Evolutionary conservation across 30 jellyfish, hydroid and myxozoan genomes (phyloP).

Genomic region (Hydra vulgaris): DNA sequence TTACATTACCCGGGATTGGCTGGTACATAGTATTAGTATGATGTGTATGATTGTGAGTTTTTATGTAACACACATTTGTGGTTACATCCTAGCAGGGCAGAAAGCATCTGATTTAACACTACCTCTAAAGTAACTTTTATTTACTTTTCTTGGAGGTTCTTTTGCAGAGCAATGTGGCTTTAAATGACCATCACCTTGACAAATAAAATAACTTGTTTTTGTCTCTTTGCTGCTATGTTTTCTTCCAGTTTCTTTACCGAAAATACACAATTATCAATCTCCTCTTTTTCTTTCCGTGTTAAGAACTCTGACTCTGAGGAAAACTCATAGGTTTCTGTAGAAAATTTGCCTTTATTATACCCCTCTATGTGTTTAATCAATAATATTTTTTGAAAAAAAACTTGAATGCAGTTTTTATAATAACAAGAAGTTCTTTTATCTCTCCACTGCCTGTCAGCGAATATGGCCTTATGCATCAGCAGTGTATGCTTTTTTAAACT

Average conservation of each 20-base stretch:
- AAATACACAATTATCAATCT: neutral
- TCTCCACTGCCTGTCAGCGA: neutral
- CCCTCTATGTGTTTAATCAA: constrained; percentile 10
- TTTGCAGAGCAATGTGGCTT: constrained; percentile 14
- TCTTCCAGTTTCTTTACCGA: neutral
- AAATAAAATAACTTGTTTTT: constrained; percentile 5
- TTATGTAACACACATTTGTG: constrained; percentile 15
- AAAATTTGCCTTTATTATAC: neutral
- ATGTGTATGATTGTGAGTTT: constrained; percentile 29
- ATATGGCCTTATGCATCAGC: neutral
- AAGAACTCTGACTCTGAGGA: constrained; percentile 1
- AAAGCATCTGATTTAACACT: constrained; percentile 28
- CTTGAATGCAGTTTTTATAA: constrained; percentile 4
- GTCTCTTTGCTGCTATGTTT: neutral
- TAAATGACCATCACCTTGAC: constrained; percentile 34
- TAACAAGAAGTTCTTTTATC: constrained; percentile 1
- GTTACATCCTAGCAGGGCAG: constrained; percentile 34
- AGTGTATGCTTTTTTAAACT: constrained; percentile 2
- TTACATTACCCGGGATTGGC: constrained; percentile 31
- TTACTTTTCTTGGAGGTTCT: constrained; percentile 16
- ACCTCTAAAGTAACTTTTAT: constrained; percentile 22
- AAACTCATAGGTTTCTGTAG: constrained; percentile 2
- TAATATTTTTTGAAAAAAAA: neutral
- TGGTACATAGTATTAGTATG: constrained; percentile 21
- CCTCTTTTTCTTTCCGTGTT: constrained; percentile 18